Evolutionary conservation across 2,797 vertebrate species (phyloP).

Genomic region (Chelmon rostratus): DNA sequence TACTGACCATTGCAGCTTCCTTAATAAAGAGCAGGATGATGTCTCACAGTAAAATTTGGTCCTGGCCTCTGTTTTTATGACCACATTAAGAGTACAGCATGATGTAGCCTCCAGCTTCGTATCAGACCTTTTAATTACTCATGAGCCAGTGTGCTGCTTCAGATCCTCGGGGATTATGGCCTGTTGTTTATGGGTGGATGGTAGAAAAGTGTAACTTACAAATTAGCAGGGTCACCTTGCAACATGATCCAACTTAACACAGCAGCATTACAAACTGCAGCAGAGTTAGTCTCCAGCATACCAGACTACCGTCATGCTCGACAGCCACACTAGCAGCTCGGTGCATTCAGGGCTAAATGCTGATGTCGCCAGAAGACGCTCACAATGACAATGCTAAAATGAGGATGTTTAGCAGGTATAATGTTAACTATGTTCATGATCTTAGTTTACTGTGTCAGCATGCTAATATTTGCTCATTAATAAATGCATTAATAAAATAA

Average conservation of each 20-base stretch:
- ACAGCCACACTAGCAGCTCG: not conserved
- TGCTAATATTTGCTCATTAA: not conserved
- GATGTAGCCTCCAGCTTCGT: conserved; percentile 25
- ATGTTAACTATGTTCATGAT: not conserved
- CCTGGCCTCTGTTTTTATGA: conserved; percentile 32
- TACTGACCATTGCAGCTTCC: not conserved
- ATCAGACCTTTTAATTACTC: conserved; percentile 61
- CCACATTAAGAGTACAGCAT: conserved; percentile 23
- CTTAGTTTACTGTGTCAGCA: not conserved
- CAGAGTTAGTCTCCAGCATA: not conserved
- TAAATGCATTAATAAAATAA: too few relatives aligned
- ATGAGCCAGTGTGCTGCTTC: conserved; percentile 30
- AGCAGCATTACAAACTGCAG: not conserved
- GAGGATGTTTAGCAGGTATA: too few relatives aligned
- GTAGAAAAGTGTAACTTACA: conserved; percentile 15
- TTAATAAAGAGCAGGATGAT: not conserved
- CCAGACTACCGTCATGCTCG: not conserved
- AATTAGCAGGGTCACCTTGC: conserved; percentile 28
- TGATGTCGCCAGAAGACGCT: not conserved
- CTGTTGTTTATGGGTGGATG: conserved; percentile 18
- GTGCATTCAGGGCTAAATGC: not conserved
- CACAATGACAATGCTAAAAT: not conserved
- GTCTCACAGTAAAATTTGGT: not conserved
- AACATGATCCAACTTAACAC: not conserved
- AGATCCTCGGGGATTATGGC: conserved; percentile 5